Base-by-base conservation (phyloP, 2,113 vertebrate species). In the Cololabis saira region DNA sequence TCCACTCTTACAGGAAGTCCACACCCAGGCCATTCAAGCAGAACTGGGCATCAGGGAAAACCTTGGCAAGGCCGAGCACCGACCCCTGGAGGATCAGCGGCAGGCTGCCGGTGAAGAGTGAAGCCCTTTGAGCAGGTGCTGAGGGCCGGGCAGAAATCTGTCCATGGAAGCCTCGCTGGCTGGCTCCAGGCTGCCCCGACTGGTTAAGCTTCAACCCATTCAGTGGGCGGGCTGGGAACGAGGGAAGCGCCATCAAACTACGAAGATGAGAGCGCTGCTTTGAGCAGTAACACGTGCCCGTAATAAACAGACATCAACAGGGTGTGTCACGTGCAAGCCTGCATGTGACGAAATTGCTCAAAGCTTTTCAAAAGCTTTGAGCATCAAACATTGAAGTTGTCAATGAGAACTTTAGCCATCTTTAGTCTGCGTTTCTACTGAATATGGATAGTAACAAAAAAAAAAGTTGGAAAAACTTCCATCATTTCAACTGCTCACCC, bases 101-200 rank as follows among this genome's bases (percentile, higher is more conserved):
- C 82, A 86, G 83, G 67, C 87, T 59, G 71, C 54, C 56, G 65
- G 88, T 87, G 90, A 78, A 40, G 90, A 90, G 82, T 89, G 87
- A 91, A 65, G 75, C 43, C 77, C 77, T 54, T 58, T 6, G 74
- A 86, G 82, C 90, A 88, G 90, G 85, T 91, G 90, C 12, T 70
- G 73, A 27, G 67, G 45, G 54, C 49, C 14, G 45, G 51, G 72
- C 57, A 43, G 67, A 24, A 52, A 47, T 49, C 66, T 44, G 60
- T 47, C 42, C 65, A 6, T 7, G 24, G 70, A 67, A 53, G 78
- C 68, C 77, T 73, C 80, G 55, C 72, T 59, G 81, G 47, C 75
- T 81, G 74, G 74, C 86, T 85, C 81, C 83, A 78, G 75, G 75
- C 77, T 33, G 22, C 54, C 54, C 61, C 61, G 72, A 83, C 74